Percentiles rank a stretch among this genome's conserved stretches.
phyloP scores from a whole-genome alignment of 2,888 invertebrate species.

The Hypselothyrea guttata region DNA sequence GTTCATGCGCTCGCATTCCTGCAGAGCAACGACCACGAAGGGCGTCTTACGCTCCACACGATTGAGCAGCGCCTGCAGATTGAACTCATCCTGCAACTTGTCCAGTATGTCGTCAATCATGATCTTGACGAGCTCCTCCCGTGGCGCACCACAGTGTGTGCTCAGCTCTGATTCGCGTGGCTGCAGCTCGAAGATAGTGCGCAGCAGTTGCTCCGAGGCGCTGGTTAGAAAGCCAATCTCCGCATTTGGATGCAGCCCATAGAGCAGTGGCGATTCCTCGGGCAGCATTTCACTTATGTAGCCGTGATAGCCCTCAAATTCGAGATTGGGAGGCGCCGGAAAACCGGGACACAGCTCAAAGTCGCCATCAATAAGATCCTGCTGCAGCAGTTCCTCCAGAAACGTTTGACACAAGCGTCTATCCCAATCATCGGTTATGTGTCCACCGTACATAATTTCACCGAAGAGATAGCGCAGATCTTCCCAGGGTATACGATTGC shows the following conservation, averaged over 20 bases:
- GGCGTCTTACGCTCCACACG: conserved; percentile 96
- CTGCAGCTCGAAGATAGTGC: conserved; percentile 94
- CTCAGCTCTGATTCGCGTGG: conserved; percentile 87
- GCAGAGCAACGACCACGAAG: conserved; percentile 94
- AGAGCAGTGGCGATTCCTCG: conserved; percentile 93
- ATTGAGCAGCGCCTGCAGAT: conserved; percentile 91
- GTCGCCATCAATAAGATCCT: conserved; percentile 94
- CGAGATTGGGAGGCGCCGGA: conserved; percentile 93
- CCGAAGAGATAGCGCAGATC: conserved; percentile 97
- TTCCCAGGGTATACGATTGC: conserved; percentile 95
- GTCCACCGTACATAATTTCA: conserved; percentile 99
- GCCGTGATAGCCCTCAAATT: conserved; percentile 92
- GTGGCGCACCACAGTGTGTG: conserved; percentile 85
- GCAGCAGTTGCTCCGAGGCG: conserved; percentile 92
- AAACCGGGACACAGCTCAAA: conserved; percentile 92
- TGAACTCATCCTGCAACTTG: conserved; percentile 95
- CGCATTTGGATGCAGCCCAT: conserved; percentile 97
- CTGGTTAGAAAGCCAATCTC: conserved; percentile 96
- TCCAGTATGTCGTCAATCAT: conserved; percentile 94
- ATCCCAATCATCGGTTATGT: conserved; percentile 99
- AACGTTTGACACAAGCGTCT: conserved; percentile 93
- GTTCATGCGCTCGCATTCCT: conserved; percentile 98
- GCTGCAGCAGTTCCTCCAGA: conserved; percentile 92
- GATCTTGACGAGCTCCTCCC: conserved; percentile 90
- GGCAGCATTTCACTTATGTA: conserved; percentile 95